A percentile compares a stretch with the other conserved stretches of the same genome.
Conservation (phyloP, 2,888 invertebrate genomes). For the Coelinius sp. region DNA sequence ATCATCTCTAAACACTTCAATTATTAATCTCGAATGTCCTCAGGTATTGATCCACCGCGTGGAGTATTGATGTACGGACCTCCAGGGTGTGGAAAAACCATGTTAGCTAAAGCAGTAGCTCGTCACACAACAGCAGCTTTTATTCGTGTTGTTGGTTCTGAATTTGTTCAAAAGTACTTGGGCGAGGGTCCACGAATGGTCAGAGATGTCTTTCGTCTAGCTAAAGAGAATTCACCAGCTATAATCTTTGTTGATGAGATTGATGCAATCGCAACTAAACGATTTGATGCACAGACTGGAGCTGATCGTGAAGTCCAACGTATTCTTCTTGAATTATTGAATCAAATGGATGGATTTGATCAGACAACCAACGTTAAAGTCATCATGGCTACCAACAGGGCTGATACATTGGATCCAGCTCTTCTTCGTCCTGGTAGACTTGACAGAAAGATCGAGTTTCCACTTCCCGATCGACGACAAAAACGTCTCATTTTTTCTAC, state of each 20-base stretch:
- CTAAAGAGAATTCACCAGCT: constrained; percentile 99
- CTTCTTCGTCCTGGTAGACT: constrained; percentile 94
- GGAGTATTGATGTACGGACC: constrained; percentile 99
- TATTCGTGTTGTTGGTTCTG: constrained; percentile 98
- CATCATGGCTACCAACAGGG: constrained; percentile 75
- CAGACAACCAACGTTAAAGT: constrained; percentile 99
- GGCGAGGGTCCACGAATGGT: constrained; percentile 99
- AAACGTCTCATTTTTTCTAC: constrained; percentile 98
- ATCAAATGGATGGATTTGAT: constrained; percentile 99
- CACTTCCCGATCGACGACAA: constrained; percentile 90
- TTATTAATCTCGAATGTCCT: too few relatives aligned
- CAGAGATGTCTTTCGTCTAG: constrained; percentile 97
- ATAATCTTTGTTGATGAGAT: constrained; percentile 99
- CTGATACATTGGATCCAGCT: constrained; percentile 99
- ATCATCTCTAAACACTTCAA: neutral
- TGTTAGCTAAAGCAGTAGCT: constrained; percentile 99
- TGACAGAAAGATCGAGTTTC: constrained; percentile 99
- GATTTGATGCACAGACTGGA: constrained; percentile 98
- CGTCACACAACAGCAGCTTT: constrained; percentile 99
- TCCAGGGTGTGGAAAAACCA: constrained; percentile 99
- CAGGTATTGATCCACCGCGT: constrained; percentile 92
- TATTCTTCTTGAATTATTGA: constrained; percentile 94
- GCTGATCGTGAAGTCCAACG: constrained; percentile 99
- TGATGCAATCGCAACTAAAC: constrained; percentile 99
- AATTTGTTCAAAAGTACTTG: constrained; percentile 99